Conservation (phyloP, 2,797 vertebrate species). For the Danio albolineatus region DNA sequence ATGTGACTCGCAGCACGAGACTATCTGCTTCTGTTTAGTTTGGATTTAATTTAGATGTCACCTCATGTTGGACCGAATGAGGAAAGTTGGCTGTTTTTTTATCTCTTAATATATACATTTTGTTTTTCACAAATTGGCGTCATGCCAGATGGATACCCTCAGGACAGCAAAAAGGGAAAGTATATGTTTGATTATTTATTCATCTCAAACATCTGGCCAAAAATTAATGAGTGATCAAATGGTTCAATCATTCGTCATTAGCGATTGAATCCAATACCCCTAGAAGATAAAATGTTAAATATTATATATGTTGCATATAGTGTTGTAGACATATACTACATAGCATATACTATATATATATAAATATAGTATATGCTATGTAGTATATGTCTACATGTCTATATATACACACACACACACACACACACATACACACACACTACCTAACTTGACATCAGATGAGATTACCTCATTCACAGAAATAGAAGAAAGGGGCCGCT, state of each 20-base stretch:
- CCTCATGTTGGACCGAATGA: neutral
- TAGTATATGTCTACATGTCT: no score
- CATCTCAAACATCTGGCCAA: slow-evolving; percentile 66
- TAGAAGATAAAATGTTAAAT: neutral
- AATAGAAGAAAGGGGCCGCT: slow-evolving; percentile 30
- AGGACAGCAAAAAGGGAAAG: slow-evolving; percentile 61
- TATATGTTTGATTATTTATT: slow-evolving; percentile 69
- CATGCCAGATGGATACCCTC: slow-evolving; percentile 71
- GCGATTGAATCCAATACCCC: neutral
- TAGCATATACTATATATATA: no score
- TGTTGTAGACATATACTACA: no score
- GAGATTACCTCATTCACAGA: slow-evolving; percentile 45
- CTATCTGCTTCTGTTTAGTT: neutral
- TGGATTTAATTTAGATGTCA: slow-evolving; percentile 19
- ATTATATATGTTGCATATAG: no score
- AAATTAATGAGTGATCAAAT: slow-evolving; percentile 60
- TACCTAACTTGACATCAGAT: no score
- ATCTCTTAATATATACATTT: slow-evolving; percentile 51
- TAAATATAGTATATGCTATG: no score
- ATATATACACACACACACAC: no score
- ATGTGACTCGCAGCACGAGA: slow-evolving; percentile 52
- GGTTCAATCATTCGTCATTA: slow-evolving; percentile 37
- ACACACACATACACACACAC: no score
- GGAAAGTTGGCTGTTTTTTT: neutral
- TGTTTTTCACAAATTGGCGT: slow-evolving; percentile 59